These are phyloP conservation scores for Eupeodes corollae DNA, from an alignment of 1,140 invertebrate species.

Conservation along the genomic window DNA sequence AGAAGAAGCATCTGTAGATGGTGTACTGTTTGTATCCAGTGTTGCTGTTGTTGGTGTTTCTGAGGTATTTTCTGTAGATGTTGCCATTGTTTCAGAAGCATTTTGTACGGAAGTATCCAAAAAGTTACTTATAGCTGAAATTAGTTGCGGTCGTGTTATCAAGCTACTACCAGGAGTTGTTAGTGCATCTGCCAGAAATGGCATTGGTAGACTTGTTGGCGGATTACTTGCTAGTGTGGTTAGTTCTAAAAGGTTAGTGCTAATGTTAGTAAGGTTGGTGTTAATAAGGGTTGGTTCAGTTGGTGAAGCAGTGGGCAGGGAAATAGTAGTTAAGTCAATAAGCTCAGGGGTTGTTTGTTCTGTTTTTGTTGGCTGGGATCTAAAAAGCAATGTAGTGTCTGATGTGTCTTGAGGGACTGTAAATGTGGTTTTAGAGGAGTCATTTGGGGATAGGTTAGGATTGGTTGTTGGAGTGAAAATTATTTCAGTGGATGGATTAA, in stretches of 20 bases:
- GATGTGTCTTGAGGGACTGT: background rate
- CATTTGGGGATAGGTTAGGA: too few species aligned
- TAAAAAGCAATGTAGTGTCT: background rate
- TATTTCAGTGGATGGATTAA: background rate
- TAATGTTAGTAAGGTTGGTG: background rate
- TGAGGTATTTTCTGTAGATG: background rate
- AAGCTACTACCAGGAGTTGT: constrained; percentile 2
- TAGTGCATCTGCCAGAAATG: background rate
- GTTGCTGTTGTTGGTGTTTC: background rate
- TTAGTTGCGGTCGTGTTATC: background rate
- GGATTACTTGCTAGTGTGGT: background rate
- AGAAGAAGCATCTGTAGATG: background rate
- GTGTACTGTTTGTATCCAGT: too few species aligned
- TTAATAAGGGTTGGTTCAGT: too few species aligned
- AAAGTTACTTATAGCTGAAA: background rate
- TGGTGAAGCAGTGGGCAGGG: too few species aligned
- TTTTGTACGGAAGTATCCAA: constrained; percentile 1
- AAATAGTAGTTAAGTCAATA: too few species aligned
- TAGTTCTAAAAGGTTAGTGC: background rate
- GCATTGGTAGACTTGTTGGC: background rate
- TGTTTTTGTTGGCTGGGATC: background rate
- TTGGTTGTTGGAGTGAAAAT: background rate
- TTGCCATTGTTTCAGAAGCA: background rate
- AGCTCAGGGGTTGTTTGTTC: background rate
- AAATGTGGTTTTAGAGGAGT: background rate